phyloP scores from a whole-genome alignment of 2,888 invertebrate genomes.

The Ormyrus pomaceus region DNA sequence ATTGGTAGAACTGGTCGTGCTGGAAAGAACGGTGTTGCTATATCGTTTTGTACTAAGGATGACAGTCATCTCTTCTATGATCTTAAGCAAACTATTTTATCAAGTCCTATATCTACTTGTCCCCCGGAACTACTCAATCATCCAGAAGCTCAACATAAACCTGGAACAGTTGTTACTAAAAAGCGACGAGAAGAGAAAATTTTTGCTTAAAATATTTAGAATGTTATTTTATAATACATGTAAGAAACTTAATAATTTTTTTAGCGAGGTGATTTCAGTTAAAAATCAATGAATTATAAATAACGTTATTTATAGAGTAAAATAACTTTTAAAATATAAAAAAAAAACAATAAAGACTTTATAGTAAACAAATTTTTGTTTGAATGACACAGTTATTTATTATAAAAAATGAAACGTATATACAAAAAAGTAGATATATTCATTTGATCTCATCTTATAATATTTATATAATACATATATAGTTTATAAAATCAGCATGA shows the following conservation, averaged over 20 bases:
- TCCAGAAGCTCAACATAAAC: conserved; percentile 98
- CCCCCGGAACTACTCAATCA: conserved; percentile 98
- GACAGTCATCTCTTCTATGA: conserved; percentile 97
- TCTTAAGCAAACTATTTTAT: conserved; percentile 91
- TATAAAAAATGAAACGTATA: not conserved
- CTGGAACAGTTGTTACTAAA: conserved; percentile 95
- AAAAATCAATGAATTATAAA: not conserved
- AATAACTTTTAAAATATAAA: not conserved
- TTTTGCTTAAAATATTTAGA: conserved; percentile 82
- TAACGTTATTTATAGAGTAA: conserved; percentile 1
- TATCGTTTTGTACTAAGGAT: conserved; percentile 98
- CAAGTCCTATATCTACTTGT: conserved; percentile 95
- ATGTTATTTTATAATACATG: too few relatives aligned
- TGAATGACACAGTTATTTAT: not conserved
- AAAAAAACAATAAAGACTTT: conserved; percentile 6
- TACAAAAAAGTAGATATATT: not conserved
- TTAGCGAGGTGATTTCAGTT: not conserved
- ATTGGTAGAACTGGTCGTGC: conserved; percentile 99
- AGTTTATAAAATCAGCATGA: not conserved
- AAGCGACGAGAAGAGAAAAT: conserved; percentile 96
- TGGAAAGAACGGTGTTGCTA: conserved; percentile 96
- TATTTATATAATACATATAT: not conserved
- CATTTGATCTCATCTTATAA: not conserved
- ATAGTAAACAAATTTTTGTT: not conserved
- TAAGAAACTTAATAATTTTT: not conserved